Conservation (phyloP, 35 echinoderm and acorn worm species). For the Chiridota heheva region DNA sequence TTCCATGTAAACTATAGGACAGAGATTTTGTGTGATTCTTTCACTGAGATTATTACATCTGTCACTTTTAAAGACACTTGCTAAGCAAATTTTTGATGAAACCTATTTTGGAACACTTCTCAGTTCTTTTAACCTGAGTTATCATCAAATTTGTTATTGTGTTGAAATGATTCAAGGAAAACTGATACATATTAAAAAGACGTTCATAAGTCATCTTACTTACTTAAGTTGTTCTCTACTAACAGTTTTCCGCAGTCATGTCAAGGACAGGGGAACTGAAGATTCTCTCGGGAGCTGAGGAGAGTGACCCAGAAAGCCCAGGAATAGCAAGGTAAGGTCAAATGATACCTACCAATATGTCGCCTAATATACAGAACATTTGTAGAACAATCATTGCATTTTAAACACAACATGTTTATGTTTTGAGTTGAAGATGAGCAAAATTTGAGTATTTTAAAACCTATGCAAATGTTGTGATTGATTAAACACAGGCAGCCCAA, state of each 20-base stretch:
- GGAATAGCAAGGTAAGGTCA: slow-evolving; percentile 31
- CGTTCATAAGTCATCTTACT: background rate
- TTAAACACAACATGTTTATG: background rate
- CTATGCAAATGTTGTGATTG: no score
- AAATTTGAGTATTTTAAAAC: background rate
- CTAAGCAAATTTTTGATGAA: background rate
- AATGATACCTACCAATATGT: background rate
- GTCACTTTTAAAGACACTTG: background rate
- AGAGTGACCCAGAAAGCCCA: slow-evolving; percentile 70
- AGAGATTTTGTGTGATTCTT: no score
- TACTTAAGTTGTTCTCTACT: background rate
- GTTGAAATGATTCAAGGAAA: background rate
- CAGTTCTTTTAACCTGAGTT: background rate
- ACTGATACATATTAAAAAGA: background rate
- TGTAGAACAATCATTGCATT: background rate
- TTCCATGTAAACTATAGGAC: no score
- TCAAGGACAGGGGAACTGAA: slow-evolving; percentile 72
- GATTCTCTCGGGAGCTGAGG: slow-evolving; percentile 81
- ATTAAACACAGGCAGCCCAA: no score
- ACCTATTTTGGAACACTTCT: background rate
- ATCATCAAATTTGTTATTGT: background rate
- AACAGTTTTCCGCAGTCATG: slow-evolving; percentile 70
- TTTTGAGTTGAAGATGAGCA: background rate
- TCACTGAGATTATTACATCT: no score
- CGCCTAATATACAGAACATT: background rate